These are phyloP conservation scores for Crotalus tigris DNA, from an alignment of 2,113 vertebrate species.

Conservation along the genomic window DNA sequence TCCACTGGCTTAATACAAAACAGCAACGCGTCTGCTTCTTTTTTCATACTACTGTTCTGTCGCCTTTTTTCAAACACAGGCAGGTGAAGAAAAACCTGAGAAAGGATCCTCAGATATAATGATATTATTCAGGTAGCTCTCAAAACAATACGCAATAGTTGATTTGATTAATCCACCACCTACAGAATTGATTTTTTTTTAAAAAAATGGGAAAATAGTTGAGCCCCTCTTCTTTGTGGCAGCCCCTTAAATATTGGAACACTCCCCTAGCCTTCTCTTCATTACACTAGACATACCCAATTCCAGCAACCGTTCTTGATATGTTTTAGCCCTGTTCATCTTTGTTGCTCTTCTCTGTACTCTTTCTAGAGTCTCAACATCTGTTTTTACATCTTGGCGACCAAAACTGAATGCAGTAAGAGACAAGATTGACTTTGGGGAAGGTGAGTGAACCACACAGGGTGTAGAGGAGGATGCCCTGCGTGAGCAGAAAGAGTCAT, in stretches of 20 bases:
- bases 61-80: neutral
- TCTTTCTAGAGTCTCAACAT: no score
- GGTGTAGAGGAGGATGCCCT: no score
- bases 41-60: neutral
- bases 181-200: neutral
- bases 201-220: no score
- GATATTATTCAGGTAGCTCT: neutral
- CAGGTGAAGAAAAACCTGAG: neutral
- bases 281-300: no score
- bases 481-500: neutral
- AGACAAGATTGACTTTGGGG: neutral
- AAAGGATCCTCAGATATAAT: neutral
- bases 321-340: no score
- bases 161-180: neutral
- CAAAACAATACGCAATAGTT: neutral
- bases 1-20: neutral
- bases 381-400: no score
- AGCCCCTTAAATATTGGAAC: no score
- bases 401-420: no score
- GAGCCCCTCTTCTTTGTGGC: no score
- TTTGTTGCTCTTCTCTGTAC: no score
- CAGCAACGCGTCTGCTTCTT: neutral
- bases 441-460: neutral
- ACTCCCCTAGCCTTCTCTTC: no score
- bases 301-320: no score